Evolutionary conservation across 1,140 invertebrate species (phyloP).

Genomic region (Procambarus clarkii): DNA sequence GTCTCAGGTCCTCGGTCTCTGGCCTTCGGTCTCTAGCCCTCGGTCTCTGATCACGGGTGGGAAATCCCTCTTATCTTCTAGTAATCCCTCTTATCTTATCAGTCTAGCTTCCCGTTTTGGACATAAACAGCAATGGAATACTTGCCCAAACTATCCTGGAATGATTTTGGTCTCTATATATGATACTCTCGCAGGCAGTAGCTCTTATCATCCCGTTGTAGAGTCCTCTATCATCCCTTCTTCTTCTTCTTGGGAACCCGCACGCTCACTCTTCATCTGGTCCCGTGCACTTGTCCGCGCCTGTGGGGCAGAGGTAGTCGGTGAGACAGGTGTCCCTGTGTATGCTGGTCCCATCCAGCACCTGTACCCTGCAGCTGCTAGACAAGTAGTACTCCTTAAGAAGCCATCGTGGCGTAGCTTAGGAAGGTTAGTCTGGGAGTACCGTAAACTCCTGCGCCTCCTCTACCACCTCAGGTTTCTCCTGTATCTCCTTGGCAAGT

Average conservation of each 20-base stretch:
- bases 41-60: no score
- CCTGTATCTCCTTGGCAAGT: slow-evolving; percentile 27
- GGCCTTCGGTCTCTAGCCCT: no score
- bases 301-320: not conserved
- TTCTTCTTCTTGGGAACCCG: not conserved
- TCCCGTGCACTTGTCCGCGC: not conserved
- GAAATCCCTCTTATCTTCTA: not conserved
- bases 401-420: slow-evolving; percentile 34
- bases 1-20: no score
- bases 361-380: slow-evolving; percentile 29
- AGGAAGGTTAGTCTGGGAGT: slow-evolving; percentile 27
- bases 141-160: not conserved
- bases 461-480: slow-evolving; percentile 51
- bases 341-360: slow-evolving; percentile 33
- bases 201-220: not conserved
- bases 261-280: slow-evolving; percentile 27
- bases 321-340: no score
- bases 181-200: not conserved
- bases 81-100: not conserved
- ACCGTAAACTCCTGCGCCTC: slow-evolving; percentile 27
- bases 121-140: not conserved
- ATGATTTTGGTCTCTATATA: not conserved
- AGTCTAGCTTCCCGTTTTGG: not conserved
- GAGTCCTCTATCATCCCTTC: not conserved
- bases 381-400: slow-evolving; percentile 1